Percentiles rank a stretch among this genome's conserved stretches.
Evolutionary conservation across 2,797 vertebrate genomes (phyloP).

Genomic region (Characodon lateralis): DNA sequence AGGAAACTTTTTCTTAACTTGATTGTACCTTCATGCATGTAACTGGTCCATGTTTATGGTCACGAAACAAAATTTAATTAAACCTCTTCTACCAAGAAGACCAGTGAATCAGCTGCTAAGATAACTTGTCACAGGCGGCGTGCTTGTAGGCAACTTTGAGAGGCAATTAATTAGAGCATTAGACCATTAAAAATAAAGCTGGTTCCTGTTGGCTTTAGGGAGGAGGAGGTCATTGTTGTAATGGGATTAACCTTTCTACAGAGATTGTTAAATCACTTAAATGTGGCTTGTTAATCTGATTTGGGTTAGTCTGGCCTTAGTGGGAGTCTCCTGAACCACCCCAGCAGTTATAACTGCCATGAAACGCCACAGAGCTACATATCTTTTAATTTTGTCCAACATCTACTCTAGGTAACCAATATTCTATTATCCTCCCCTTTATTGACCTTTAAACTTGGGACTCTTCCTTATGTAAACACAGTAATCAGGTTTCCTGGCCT

Average conservation of each 20-base stretch:
- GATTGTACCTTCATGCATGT: not conserved
- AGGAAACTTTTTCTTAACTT: not conserved
- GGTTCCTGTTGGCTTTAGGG: slow-evolving; percentile 56
- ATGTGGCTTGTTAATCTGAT: slow-evolving; percentile 69
- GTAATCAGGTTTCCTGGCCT: slow-evolving; percentile 71
- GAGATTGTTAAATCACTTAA: slow-evolving; percentile 48
- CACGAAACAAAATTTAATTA: not conserved
- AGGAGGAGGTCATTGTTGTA: slow-evolving; percentile 49
- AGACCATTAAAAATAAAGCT: slow-evolving; percentile 74
- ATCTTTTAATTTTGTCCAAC: slow-evolving; percentile 58
- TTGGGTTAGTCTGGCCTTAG: slow-evolving; percentile 61
- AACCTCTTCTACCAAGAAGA: slow-evolving; percentile 70
- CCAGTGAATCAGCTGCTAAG: slow-evolving; percentile 67
- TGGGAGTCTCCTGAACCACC: slow-evolving; percentile 56
- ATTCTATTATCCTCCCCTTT: slow-evolving; percentile 32
- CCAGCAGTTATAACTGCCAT: slow-evolving; percentile 31
- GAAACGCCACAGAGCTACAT: slow-evolving; percentile 45
- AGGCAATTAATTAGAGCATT: slow-evolving; percentile 87
- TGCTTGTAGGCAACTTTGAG: slow-evolving; percentile 86
- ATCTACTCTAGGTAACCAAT: slow-evolving; percentile 49
- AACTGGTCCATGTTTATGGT: not conserved
- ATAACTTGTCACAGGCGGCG: slow-evolving; percentile 86
- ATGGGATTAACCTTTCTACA: slow-evolving; percentile 66
- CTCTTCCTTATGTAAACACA: slow-evolving; percentile 57
- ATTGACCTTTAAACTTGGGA: slow-evolving; percentile 65